Conservation (phyloP, 2,113 vertebrate genomes). For the Podarcis raffonei region DNA sequence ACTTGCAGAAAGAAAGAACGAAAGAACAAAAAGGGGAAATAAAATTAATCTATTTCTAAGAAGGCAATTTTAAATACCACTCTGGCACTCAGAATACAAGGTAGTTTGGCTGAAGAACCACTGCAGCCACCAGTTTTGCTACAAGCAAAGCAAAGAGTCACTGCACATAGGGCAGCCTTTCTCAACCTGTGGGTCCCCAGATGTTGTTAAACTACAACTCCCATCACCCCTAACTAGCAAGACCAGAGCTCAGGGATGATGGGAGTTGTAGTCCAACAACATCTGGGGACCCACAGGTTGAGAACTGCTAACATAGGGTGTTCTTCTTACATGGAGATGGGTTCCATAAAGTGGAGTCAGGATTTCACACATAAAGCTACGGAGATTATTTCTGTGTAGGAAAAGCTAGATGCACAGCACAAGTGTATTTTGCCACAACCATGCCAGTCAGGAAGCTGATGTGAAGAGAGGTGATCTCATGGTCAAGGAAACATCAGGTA, state of each 20-base stretch:
- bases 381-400: neutral
- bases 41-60: neutral
- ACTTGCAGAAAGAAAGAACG: constrained; percentile 38
- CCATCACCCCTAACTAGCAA: too few relatives aligned
- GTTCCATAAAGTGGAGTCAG: neutral
- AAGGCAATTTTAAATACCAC: constrained; percentile 7
- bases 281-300: too few relatives aligned
- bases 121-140: constrained; percentile 6
- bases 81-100: neutral
- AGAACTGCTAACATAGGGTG: neutral
- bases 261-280: too few relatives aligned
- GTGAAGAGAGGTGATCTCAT: neutral
- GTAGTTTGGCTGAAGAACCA: neutral
- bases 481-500: neutral
- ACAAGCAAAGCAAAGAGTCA: neutral
- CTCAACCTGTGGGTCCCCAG: too few relatives aligned
- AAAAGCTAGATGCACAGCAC: constrained; percentile 29
- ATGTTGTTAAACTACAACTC: too few relatives aligned
- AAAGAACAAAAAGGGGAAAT: neutral
- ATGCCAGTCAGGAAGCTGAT: neutral
- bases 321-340: neutral
- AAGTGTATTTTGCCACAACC: neutral
- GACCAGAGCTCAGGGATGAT: too few relatives aligned
- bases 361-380: neutral
- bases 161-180: neutral